Evolutionary conservation across 2,113 vertebrate genomes (phyloP).

Genomic region (Pipa parva): DNA sequence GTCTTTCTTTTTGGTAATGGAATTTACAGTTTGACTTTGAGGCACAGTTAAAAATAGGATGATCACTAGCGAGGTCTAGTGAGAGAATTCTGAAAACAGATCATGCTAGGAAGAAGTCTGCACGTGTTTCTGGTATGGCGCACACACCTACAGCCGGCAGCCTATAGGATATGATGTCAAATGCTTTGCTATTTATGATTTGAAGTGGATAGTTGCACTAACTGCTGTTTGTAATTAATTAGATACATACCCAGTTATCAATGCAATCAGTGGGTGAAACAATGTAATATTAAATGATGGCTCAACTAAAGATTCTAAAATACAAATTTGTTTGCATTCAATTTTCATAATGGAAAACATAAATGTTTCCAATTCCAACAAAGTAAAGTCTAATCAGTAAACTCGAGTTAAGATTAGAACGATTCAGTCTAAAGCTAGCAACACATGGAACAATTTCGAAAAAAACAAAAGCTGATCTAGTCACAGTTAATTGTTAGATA

Average conservation of each 20-base stretch:
- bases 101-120: neutral
- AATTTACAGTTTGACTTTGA: constrained; percentile 24
- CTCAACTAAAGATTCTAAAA: too few species aligned
- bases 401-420: too few species aligned
- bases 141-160: neutral
- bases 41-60: constrained; percentile 25
- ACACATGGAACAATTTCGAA: too few species aligned
- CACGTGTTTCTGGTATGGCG: neutral
- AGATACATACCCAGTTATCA: neutral
- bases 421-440: too few species aligned
- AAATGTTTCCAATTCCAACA: neutral
- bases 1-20: constrained; percentile 24
- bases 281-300: too few species aligned
- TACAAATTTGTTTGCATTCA: neutral
- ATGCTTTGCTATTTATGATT: too few species aligned
- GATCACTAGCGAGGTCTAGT: neutral
- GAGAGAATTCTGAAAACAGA: constrained; percentile 11
- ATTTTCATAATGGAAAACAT: neutral
- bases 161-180: constrained; percentile 14
- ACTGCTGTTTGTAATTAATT: neutral
- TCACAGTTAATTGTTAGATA: too few species aligned
- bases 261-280: neutral
- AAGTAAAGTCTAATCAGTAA: too few species aligned
- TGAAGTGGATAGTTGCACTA: neutral
- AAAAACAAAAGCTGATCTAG: too few species aligned